phyloP scores from a whole-genome alignment of 1,140 invertebrate species.

The Mycetomoellerius zeteki region DNA sequence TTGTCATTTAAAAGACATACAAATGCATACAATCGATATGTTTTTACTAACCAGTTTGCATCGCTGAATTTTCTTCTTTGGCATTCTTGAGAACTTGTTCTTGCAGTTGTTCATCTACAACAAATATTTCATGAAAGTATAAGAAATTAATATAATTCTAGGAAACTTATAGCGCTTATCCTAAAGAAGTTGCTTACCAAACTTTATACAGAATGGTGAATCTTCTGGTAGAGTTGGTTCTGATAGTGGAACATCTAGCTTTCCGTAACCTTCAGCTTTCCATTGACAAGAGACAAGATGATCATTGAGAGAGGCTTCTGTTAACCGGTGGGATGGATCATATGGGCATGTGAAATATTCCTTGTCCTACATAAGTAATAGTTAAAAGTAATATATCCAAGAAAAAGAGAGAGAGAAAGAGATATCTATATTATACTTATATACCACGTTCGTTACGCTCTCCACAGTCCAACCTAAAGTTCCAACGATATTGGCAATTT shows the following conservation, averaged over 20 bases:
- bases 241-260: constrained; percentile 85
- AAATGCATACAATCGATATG: constrained; percentile 10
- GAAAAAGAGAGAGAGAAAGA: no score
- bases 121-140: constrained; percentile 32
- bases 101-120: constrained; percentile 85
- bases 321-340: constrained; percentile 84
- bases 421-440: constrained; percentile 30
- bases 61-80: constrained; percentile 75
- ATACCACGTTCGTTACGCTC: constrained; percentile 70
- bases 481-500: constrained; percentile 62
- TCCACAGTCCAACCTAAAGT: constrained; percentile 73
- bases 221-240: constrained; percentile 76
- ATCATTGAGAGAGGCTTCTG: constrained; percentile 79
- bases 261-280: constrained; percentile 86
- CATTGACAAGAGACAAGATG: constrained; percentile 86
- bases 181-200: constrained; percentile 81
- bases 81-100: constrained; percentile 82
- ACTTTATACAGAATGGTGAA: constrained; percentile 76
- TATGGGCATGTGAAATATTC: constrained; percentile 84
- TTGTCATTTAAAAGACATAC: constrained; percentile 73
- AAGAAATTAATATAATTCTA: background rate
- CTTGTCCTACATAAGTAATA: constrained; percentile 66
- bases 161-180: background rate
- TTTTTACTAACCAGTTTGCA: constrained; percentile 81
- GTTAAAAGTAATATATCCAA: background rate